Conservation (phyloP, 2,888 invertebrate genomes). For the Nudaria mundana region DNA sequence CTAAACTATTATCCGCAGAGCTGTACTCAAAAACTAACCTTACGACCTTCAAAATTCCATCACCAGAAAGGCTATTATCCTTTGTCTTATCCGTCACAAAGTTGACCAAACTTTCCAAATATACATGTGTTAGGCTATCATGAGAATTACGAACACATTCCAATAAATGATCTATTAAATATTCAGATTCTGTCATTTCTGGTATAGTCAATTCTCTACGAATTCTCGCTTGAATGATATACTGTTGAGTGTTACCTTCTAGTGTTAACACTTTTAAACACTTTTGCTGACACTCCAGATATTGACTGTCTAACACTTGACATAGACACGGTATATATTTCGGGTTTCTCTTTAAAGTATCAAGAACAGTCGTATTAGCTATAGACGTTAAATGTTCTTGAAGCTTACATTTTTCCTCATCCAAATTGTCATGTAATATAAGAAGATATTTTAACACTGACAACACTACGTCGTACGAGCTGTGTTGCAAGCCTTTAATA, state of each 20-base stretch:
- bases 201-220: conserved; percentile 12
- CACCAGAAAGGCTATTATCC: conserved; percentile 10
- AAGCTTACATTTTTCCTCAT: conserved; percentile 37
- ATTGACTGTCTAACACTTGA: conserved; percentile 38
- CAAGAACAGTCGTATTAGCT: conserved; percentile 22
- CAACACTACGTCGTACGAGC: conserved; percentile 25
- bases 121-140: conserved; percentile 57
- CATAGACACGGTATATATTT: conserved; percentile 41
- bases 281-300: conserved; percentile 59
- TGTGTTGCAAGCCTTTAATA: conserved; percentile 17
- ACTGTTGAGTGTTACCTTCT: conserved; percentile 43
- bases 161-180: conserved; percentile 41
- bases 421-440: conserved; percentile 33
- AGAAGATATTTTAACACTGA: conserved; percentile 25
- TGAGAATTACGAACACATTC: conserved; percentile 46
- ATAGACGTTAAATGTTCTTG: conserved; percentile 40
- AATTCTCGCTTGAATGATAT: conserved; percentile 36
- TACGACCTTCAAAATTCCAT: conserved; percentile 39
- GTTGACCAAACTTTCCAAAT: conserved; percentile 48
- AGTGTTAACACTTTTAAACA: conserved; percentile 49
- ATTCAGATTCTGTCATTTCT: not conserved
- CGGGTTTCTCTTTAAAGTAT: conserved; percentile 21
- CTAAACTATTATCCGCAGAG: conserved; percentile 49
- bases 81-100: conserved; percentile 39
- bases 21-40: conserved; percentile 47